A percentile compares a stretch with the other conserved stretches of the same genome.
These are phyloP conservation scores for Falco cherrug DNA, from an alignment of 2,797 vertebrate species.

Conservation along the genomic window DNA sequence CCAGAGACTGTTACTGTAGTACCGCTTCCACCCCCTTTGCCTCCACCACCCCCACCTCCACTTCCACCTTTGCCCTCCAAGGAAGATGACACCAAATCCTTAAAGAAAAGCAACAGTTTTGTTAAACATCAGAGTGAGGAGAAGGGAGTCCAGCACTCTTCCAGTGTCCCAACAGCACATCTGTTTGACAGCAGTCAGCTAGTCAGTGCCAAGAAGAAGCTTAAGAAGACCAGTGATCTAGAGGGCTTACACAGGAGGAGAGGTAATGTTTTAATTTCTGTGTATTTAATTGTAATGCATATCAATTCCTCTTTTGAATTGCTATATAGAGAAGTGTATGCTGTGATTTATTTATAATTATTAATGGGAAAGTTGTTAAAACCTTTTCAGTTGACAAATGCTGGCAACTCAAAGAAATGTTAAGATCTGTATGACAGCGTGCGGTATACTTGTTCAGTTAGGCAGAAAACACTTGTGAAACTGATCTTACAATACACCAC, in stretches of 20 bases:
- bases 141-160: slow-evolving; percentile 69
- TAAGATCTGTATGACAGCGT: background rate
- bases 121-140: slow-evolving; percentile 42
- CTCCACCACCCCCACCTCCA: slow-evolving; percentile 44
- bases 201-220: slow-evolving; percentile 88
- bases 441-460: background rate
- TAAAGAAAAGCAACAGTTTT: slow-evolving; percentile 56
- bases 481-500: background rate
- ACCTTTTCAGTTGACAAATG: background rate
- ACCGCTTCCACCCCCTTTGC: slow-evolving; percentile 55
- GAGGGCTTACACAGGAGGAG: slow-evolving; percentile 88
- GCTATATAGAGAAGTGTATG: background rate
- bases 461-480: background rate
- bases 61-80: slow-evolving; percentile 79
- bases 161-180: slow-evolving; percentile 82
- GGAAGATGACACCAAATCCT: slow-evolving; percentile 70
- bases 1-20: slow-evolving; percentile 11
- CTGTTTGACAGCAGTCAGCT: slow-evolving; percentile 93
- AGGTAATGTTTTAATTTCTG: slow-evolving; percentile 74
- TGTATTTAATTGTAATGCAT: background rate
- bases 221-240: slow-evolving; percentile 87
- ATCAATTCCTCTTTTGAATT: background rate
- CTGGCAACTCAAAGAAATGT: background rate
- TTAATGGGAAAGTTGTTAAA: background rate
- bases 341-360: background rate